Percentiles rank a stretch among this genome's conserved stretches.
Evolutionary conservation across 2,888 invertebrate genomes (phyloP).

Genomic region (Pammene aurita): DNA sequence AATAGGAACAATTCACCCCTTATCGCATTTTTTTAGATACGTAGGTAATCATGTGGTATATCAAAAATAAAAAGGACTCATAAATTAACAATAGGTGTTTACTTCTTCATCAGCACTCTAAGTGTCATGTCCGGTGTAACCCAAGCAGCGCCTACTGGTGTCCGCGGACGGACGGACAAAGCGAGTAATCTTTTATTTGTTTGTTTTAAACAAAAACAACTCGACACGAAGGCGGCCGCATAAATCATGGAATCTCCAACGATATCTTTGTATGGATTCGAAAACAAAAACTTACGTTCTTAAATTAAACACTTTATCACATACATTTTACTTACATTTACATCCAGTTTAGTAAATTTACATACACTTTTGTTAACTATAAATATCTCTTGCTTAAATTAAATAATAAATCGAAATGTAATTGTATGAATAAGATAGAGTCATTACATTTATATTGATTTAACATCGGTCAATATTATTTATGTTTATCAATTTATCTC

Average conservation of each 20-base stretch:
- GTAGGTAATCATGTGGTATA: neutral
- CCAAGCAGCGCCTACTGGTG: conserved; percentile 43
- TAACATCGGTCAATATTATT: neutral
- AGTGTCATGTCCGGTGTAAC: conserved; percentile 43
- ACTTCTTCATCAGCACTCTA: conserved; percentile 20
- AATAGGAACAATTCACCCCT: conserved; percentile 44
- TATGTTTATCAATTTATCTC: neutral
- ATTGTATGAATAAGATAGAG: neutral
- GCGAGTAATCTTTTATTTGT: conserved; percentile 49
- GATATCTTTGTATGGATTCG: conserved; percentile 46
- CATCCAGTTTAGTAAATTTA: too few species aligned
- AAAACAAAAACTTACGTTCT: neutral
- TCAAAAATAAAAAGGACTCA: neutral
- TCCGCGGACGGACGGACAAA: conserved; percentile 43
- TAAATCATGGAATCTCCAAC: conserved; percentile 53
- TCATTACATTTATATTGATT: neutral
- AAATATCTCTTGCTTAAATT: too few species aligned
- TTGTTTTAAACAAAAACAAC: conserved; percentile 53
- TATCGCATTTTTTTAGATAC: conserved; percentile 17
- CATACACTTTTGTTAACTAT: too few species aligned
- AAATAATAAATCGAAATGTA: neutral
- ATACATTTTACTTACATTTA: too few species aligned
- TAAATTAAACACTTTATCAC: neutral
- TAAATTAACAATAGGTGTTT: conserved; percentile 23
- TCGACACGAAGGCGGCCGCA: conserved; percentile 48